Evolutionary conservation across 1,140 invertebrate species (phyloP).

Genomic region (Drosophila mojavensis): DNA sequence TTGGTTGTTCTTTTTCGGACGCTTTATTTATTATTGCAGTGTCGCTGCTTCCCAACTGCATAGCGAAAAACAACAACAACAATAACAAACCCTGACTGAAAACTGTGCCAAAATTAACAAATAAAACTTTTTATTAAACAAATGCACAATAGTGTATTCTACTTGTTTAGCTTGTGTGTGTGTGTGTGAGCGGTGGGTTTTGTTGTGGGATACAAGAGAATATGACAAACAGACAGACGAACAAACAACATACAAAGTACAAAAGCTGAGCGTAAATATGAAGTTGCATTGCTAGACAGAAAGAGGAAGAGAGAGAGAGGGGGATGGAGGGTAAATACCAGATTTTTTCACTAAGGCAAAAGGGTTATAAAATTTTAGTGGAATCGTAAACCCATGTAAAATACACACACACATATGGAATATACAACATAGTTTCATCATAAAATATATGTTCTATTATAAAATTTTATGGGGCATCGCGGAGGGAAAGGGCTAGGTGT

Average conservation of each 20-base stretch:
- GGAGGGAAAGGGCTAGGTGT: background rate
- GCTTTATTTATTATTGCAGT: constrained; percentile 76
- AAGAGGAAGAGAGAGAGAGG: background rate
- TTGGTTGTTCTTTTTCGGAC: constrained; percentile 49
- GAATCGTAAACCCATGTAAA: background rate
- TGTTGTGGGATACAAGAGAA: constrained; percentile 36
- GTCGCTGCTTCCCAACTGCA: constrained; percentile 57
- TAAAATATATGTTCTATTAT: background rate
- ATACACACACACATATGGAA: background rate
- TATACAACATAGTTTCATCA: background rate
- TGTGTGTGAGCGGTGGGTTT: constrained; percentile 4
- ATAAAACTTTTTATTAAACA: constrained; percentile 76
- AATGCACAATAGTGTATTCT: constrained; percentile 63
- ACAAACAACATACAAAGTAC: constrained; percentile 28
- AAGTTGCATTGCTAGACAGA: constrained; percentile 4
- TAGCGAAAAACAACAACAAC: constrained; percentile 11
- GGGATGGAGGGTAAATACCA: background rate
- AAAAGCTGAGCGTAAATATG: constrained; percentile 32
- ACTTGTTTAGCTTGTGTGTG: constrained; percentile 41
- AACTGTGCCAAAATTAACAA: constrained; percentile 72
- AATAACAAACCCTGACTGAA: constrained; percentile 36
- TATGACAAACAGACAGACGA: constrained; percentile 31
- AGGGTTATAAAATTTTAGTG: constrained; percentile 11
- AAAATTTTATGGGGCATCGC: background rate
- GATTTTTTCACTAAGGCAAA: constrained; percentile 8